Percentiles rank a stretch among this genome's conserved stretches.
Conservation (phyloP, 2,888 invertebrate genomes). For the Aspidiotus rigidus region DNA sequence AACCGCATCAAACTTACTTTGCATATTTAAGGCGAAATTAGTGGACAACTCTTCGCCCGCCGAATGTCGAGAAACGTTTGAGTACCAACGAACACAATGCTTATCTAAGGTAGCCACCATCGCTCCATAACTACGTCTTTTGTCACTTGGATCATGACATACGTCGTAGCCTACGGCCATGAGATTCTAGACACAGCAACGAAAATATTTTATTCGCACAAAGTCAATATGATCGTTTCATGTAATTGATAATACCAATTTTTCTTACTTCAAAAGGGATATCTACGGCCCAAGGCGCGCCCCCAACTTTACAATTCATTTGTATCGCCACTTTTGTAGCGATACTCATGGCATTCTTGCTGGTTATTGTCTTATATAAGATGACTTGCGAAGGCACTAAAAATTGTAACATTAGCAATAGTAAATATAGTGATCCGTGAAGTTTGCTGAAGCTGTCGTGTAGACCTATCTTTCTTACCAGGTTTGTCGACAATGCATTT, state of each 20-base stretch:
- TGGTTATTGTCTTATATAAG: constrained; percentile 49
- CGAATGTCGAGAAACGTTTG: constrained; percentile 60
- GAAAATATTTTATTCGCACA: too few relatives aligned
- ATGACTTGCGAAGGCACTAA: constrained; percentile 44
- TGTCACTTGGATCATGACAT: constrained; percentile 68
- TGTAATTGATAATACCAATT: too few relatives aligned
- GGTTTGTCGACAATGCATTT: constrained; percentile 67
- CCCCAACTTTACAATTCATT: constrained; percentile 85
- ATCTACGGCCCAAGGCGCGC: constrained; percentile 73
- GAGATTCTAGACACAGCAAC: constrained; percentile 44
- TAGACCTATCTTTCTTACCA: constrained; percentile 39
- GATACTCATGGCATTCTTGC: constrained; percentile 63
- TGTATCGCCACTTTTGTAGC: constrained; percentile 89
- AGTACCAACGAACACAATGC: constrained; percentile 54
- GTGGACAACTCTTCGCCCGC: constrained; percentile 67
- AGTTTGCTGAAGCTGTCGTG: background rate
- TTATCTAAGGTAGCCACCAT: constrained; percentile 46
- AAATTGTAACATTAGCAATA: background rate
- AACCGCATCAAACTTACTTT: constrained; percentile 41
- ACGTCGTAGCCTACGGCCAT: constrained; percentile 87
- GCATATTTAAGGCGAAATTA: constrained; percentile 57
- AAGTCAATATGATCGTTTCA: too few relatives aligned
- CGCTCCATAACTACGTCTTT: constrained; percentile 47
- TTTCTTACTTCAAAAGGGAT: constrained; percentile 50
- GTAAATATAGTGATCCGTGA: too few relatives aligned